Conservation (phyloP, 2,797 vertebrate species). For the Lateolabrax maculatus region DNA sequence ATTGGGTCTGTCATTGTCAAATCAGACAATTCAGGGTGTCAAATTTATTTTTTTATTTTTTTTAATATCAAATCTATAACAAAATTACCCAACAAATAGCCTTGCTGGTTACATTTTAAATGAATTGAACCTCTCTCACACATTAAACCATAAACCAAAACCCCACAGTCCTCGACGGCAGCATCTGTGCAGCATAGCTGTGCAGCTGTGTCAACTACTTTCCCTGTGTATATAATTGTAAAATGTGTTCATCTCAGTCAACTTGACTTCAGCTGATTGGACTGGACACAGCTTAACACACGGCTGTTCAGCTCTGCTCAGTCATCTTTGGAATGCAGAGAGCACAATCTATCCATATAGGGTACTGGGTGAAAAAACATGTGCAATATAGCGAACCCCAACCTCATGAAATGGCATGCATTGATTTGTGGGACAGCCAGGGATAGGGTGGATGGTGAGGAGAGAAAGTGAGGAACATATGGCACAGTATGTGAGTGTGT, state of each 20-base stretch:
- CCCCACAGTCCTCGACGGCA: neutral
- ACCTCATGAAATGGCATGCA: slow-evolving; percentile 37
- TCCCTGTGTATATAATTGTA: slow-evolving; percentile 48
- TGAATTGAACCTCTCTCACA: neutral
- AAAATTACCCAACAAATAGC: neutral
- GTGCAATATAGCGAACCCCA: slow-evolving; percentile 32
- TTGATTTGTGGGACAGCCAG: slow-evolving; percentile 59
- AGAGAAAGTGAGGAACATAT: slow-evolving; percentile 47
- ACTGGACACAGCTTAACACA: slow-evolving; percentile 68
- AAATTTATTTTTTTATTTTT: too few species aligned
- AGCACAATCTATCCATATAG: slow-evolving; percentile 76
- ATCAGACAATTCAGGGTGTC: neutral
- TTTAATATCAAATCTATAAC: neutral
- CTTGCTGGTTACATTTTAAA: neutral
- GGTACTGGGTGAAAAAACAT: slow-evolving; percentile 53
- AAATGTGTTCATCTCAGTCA: slow-evolving; percentile 69
- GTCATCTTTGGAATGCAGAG: slow-evolving; percentile 76
- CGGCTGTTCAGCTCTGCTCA: slow-evolving; percentile 65
- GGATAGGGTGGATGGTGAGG: slow-evolving; percentile 38
- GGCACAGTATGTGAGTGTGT: slow-evolving; percentile 8
- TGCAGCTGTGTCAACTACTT: slow-evolving; percentile 68
- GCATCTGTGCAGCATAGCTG: slow-evolving; percentile 45
- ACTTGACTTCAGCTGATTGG: slow-evolving; percentile 64
- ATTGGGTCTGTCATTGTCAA: neutral
- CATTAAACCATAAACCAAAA: slow-evolving; percentile 11